These are phyloP conservation scores for Acestrorhynchus altus DNA, from an alignment of 2,797 vertebrate genomes.

Conservation along the genomic window DNA sequence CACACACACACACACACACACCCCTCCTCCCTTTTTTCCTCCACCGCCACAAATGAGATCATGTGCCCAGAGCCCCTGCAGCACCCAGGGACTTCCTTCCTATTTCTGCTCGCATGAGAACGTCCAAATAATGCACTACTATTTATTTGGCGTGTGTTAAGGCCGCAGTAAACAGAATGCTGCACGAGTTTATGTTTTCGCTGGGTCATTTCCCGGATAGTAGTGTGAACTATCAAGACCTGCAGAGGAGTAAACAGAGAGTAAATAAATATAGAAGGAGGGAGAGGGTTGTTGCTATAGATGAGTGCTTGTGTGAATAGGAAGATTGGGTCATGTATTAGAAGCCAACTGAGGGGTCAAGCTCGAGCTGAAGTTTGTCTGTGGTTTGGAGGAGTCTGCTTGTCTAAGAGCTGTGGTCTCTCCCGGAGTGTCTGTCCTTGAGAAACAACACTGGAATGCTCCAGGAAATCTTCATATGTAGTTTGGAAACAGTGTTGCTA, in stretches of 20 bases:
- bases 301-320: constrained; percentile 37
- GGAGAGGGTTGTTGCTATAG: background rate
- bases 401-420: constrained; percentile 43
- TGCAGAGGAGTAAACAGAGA: constrained; percentile 45
- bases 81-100: constrained; percentile 51
- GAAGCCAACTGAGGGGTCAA: constrained; percentile 31
- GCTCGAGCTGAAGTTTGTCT: constrained; percentile 28
- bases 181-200: constrained; percentile 70
- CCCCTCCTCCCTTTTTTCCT: constrained; percentile 12
- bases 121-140: constrained; percentile 70
- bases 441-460: background rate
- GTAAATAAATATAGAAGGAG: constrained; percentile 51
- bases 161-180: constrained; percentile 73
- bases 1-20: constrained; percentile 20
- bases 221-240: constrained; percentile 56
- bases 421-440: constrained; percentile 10
- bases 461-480: constrained; percentile 5
- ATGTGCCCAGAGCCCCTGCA: constrained; percentile 38
- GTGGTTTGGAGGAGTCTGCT: constrained; percentile 40
- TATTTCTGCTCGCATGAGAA: constrained; percentile 60
- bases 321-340: constrained; percentile 23
- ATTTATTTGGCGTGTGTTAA: constrained; percentile 73
- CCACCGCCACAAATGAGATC: constrained; percentile 53
- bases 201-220: constrained; percentile 65
- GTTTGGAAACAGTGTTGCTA: too few relatives aligned